Conservation (phyloP, 1,140 invertebrate species). For the Pseudomyrmex pallidus region DNA sequence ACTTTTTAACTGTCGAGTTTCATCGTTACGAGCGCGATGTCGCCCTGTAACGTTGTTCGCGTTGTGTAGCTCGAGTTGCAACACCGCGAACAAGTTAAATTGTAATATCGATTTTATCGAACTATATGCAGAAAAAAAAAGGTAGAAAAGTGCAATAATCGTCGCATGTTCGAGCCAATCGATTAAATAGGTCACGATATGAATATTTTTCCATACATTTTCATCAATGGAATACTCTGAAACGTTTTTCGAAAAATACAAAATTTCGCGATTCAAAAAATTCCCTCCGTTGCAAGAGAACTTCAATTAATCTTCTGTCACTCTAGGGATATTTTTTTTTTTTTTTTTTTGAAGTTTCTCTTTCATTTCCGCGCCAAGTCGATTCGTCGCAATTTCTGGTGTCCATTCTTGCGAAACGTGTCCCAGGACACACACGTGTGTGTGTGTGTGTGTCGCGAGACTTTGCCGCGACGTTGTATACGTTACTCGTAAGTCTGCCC, state of each 20-base stretch:
- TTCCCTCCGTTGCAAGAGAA: neutral
- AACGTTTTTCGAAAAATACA: neutral
- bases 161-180: conserved; percentile 11
- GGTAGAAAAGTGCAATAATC: neutral
- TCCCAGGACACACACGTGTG: neutral
- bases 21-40: neutral
- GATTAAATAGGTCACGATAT: conserved; percentile 1
- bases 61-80: neutral
- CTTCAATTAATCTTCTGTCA: conserved; percentile 12
- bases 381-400: conserved; percentile 11
- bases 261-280: too few species aligned
- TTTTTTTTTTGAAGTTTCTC: conserved; percentile 23
- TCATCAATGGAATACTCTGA: neutral
- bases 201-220: too few species aligned
- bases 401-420: conserved; percentile 14
- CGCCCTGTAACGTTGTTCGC: neutral
- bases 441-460: neutral
- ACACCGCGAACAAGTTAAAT: neutral
- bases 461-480: conserved; percentile 24
- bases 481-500: conserved; percentile 4
- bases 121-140: neutral
- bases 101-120: neutral
- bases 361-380: conserved; percentile 32
- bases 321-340: neutral
- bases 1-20: conserved; percentile 29